Evolutionary conservation across 2,113 vertebrate species (phyloP), one percentile per base, ranked within the genome.

Genomic region (Macroglossus sobrinus): DNA sequence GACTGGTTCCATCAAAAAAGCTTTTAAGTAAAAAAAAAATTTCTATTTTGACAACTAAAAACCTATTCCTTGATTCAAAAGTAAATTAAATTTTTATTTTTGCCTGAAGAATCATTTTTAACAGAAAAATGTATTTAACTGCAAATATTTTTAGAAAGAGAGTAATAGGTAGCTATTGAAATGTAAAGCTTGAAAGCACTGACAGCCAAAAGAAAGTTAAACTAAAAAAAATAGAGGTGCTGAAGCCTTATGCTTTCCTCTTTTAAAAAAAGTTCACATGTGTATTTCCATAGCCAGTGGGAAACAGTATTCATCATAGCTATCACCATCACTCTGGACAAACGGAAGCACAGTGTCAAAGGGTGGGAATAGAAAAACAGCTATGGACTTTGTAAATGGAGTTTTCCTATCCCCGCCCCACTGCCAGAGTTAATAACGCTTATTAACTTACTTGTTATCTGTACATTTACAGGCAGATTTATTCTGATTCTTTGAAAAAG

Each of bases 21-120:
- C 30, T 47, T 16, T 88, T 72, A 95, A 85, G 71, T 93, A 33
- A 95, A 96, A 94, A 68, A 43, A 33, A 76, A n/a, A n/a, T n/a
- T 35, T 55, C 24, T 72, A 45, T 78, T 90, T 69, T 63, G 50
- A 80, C 45, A 92, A 69, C 75, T 87, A 74, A 79, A 84, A 50
- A 87, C 55, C 45, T 69, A 10, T 28, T 61, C 55, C 22, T 68
- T 93, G 38, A 78, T 61, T 93, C 43, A 87, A 93, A 85, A 84
- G 14, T 86, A 87, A 76, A 24, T 50, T 63, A 40, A 82, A 81
- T 47, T 90, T 96, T 87, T 63, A 79, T 74, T 95, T 92, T 94
- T 93, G 47, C 75, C 10, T 69, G 18, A 71, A 92, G 21, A 81
- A 81, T 78, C 89, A 33, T 35, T 93, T 94, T 95, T 91, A 93